phyloP scores from a whole-genome alignment of 2,888 invertebrate species.

The Drosophila kokeensis region DNA sequence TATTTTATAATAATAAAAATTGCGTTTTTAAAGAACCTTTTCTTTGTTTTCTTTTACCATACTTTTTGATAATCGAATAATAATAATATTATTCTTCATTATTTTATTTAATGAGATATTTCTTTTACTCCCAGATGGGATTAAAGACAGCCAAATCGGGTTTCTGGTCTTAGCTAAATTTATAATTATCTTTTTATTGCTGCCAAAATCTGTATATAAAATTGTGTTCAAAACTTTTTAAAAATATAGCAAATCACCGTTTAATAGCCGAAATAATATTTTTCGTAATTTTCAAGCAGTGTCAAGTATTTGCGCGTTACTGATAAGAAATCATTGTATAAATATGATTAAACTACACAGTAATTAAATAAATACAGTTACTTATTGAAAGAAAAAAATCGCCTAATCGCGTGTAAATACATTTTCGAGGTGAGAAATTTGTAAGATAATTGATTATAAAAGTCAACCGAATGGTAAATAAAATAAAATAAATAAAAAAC shows the following conservation, averaged over 20 bases:
- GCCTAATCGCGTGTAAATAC: constrained; percentile 70
- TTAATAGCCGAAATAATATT: constrained; percentile 1
- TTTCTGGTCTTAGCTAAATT: not conserved
- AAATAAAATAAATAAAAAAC: constrained; percentile 9
- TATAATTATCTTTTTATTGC: not conserved
- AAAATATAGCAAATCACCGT: constrained; percentile 10
- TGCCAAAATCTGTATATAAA: constrained; percentile 58
- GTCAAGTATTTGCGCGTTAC: constrained; percentile 18
- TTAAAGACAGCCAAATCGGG: not conserved
- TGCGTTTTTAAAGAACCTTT: constrained; percentile 66
- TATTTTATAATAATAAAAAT: constrained; percentile 80
- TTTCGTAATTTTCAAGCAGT: constrained; percentile 7
- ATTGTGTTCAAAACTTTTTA: constrained; percentile 15
- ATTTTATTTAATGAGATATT: not conserved
- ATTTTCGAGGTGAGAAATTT: constrained; percentile 60
- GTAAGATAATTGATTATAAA: constrained; percentile 71
- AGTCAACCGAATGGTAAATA: constrained; percentile 43
- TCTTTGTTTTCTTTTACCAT: constrained; percentile 12
- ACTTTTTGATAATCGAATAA: not conserved
- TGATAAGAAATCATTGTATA: constrained; percentile 45
- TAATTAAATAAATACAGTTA: constrained; percentile 39
- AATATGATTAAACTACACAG: constrained; percentile 43
- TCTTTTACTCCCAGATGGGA: not conserved
- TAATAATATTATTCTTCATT: not conserved
- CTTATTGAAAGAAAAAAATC: constrained; percentile 51